Evolutionary conservation across 2,888 invertebrate species (phyloP), one percentile per base, ranked within the genome.

Genomic region (Cantharis nigra): DNA sequence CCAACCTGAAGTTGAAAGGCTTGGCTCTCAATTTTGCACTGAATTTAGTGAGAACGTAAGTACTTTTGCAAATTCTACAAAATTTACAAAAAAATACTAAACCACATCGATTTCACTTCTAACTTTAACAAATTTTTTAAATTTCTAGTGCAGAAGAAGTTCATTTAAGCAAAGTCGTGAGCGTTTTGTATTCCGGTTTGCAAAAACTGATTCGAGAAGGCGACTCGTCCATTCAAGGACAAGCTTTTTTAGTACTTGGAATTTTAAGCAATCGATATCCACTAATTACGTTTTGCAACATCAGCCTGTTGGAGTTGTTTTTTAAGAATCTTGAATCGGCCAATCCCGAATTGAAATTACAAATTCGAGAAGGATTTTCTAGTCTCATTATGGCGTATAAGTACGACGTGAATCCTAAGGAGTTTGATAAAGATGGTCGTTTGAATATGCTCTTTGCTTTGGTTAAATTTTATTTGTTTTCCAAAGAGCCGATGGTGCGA

Each of bases 21-120:
- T 90, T 95, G 87, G 94, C 96, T 0, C 89, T 98, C 13, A 94
- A 95, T 87, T 97, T 96, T 88, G 92, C 96, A 11, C 91, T 94
- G 76, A 95, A 95, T 84, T 92, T 97, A 69, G 93, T 97, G 69
- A 92, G 93, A 86, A 92, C 94, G 96, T 96, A 89, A 91, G 93
- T 91, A 70, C 16, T 26, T 26, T 26, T 26, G 23, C 0, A 26
- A 26, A 26, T 26, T 26, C 4, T 23, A 23, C 23, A 3, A 23
- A 18, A 18, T n/a, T n/a, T n/a, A n/a, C 16, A 16, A 16, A 16
- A 16, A 16, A 16, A 16, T 16, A 16, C 4, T 0, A 33, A 33
- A 23, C 23, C 23, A 23, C 7, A 23, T 23, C 23, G 23, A 13
- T 33, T 49, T 7, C n/a, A n/a, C 5, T 49, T 49, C n/a, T 4